Evolutionary conservation across 2,113 vertebrate genomes (phyloP), one percentile per base, ranked within the genome.

Genomic region (Callocephalon fimbriatum): DNA sequence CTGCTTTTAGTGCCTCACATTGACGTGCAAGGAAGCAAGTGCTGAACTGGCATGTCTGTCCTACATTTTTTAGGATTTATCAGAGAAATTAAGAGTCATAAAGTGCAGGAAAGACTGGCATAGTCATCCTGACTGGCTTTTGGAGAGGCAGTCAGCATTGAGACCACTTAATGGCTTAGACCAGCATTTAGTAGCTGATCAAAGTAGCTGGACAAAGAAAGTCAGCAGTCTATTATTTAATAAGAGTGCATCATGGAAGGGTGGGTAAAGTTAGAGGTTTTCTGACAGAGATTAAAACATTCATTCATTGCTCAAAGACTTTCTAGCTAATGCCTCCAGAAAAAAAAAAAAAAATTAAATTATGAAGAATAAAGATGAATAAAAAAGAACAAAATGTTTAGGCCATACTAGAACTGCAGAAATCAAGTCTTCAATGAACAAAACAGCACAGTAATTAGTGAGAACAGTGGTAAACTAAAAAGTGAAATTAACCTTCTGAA

Each of bases 181-280:
- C 8, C 10, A 68, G 8, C 14, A 48, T 9, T 9, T 11, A 31
- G 42, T 27, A 65, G 26, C 21, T 87, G 35, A 14, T 31, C 56
- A 63, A 76, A 76, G 17, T 26, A 53, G 9, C 35, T 23, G 38
- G 45, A 48, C 9, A 53, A 80, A n/a, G 62, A 14, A 47, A 56
- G 48, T 37, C 32, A 70, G 12, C 4, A 12, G 10, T 29, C 8
- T 19, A 4, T 74, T 75, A 32, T 27, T 67, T 25, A 74, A 68
- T 56, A 56, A n/a, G 54, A 56, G 15, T 10, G 22, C 5, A 38
- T 38, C 0, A 0, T 18, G 31, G 12, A 29, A 68, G 17, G 10
- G 10, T 45, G 23, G 29, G 8, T n/a, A 26, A 72, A 73, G 29
- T 35, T 25, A 22, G 29, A 13, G 12, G 2, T 47, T 15, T 73